A percentile compares a stretch with the other conserved stretches of the same genome.
Conservation (phyloP, 2,888 invertebrate genomes). For the Stegophylla sp. region DNA sequence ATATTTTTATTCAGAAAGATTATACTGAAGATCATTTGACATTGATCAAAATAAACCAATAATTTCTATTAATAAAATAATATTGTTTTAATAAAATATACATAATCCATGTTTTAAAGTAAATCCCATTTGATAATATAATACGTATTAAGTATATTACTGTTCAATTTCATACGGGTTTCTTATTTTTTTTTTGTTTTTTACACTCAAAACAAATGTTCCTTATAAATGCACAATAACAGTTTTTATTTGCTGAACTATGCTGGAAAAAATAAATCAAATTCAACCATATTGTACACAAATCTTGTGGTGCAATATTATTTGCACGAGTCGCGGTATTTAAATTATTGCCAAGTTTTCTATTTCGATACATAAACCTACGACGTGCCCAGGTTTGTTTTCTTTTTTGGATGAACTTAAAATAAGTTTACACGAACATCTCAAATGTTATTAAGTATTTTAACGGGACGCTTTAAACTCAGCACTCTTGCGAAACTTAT, state of each 20-base stretch:
- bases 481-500: no score
- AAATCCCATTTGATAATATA: no score
- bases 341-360: constrained; percentile 27
- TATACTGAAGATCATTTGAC: no score
- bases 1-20: no score
- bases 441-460: background rate
- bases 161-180: no score
- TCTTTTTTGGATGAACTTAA: background rate
- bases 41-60: no score
- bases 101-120: no score
- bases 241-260: constrained; percentile 29
- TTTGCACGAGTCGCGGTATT: constrained; percentile 15
- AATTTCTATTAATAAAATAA: no score
- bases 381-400: background rate
- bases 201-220: background rate
- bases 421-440: background rate
- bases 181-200: background rate
- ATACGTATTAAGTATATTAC: no score
- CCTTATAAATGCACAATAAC: background rate
- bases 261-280: constrained; percentile 37
- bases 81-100: no score
- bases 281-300: constrained; percentile 8
- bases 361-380: constrained; percentile 19
- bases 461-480: no score
- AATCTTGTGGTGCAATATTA: background rate